phyloP scores from a whole-genome alignment of 35 echinoderm and acorn worm genomes.

The Lytechinus variegatus region DNA sequence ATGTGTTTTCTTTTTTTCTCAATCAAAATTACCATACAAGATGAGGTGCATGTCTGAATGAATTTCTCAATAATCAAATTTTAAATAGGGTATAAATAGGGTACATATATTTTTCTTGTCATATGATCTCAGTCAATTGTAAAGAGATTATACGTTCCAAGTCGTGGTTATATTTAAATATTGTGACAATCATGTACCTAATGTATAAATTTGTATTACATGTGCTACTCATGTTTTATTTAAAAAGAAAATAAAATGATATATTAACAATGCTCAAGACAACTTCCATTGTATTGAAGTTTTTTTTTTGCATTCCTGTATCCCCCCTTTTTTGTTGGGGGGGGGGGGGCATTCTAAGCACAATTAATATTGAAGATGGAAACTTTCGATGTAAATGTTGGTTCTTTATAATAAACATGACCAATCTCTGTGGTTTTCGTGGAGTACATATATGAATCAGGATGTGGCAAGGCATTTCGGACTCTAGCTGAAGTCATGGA shows the following conservation, averaged over 20 bases:
- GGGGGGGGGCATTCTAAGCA: too few species aligned
- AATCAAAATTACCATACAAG: too few species aligned
- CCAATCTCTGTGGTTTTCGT: background rate
- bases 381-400: background rate
- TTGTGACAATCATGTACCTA: background rate
- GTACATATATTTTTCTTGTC: background rate
- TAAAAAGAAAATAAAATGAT: conserved; percentile 10
- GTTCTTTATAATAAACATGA: background rate
- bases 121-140: background rate
- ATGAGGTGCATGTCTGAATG: background rate
- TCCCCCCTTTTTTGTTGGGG: too few species aligned
- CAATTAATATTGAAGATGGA: too few species aligned
- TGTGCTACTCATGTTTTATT: conserved; percentile 13
- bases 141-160: background rate
- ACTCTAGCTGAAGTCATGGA: background rate
- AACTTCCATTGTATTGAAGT: background rate
- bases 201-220: conserved; percentile 15
- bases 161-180: background rate
- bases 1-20: too few species aligned
- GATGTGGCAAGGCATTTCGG: background rate
- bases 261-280: background rate
- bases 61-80: background rate
- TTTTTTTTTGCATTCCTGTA: too few species aligned
- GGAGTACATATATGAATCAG: background rate
- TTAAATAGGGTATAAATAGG: background rate